Evolutionary conservation across 2,797 vertebrate genomes (phyloP).

Genomic region (Buceros bicornis): DNA sequence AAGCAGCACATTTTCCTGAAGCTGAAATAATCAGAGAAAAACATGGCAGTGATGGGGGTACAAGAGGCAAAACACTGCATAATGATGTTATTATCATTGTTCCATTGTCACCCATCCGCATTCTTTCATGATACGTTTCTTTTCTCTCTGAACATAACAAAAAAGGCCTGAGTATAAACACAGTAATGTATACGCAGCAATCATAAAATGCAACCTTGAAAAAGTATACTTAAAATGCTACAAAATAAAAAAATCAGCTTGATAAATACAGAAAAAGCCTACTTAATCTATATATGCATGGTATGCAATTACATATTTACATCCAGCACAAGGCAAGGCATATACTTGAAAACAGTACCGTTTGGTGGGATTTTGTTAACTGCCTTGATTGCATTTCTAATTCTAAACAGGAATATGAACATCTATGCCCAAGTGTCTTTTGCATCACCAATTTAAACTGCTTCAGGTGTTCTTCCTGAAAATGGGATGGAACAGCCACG

Average conservation of each 20-base stretch:
- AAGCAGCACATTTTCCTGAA: slow-evolving; percentile 71
- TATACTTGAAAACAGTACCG: slow-evolving; percentile 47
- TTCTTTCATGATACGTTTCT: slow-evolving; percentile 40
- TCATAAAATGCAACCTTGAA: not conserved
- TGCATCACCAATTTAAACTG: slow-evolving; percentile 42
- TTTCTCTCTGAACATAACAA: slow-evolving; percentile 55
- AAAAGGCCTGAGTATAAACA: slow-evolving; percentile 38
- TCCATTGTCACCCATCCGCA: slow-evolving; percentile 67
- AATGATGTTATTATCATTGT: slow-evolving; percentile 66
- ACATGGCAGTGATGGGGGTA: slow-evolving; percentile 70
- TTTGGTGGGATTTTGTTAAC: slow-evolving; percentile 45
- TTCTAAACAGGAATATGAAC: slow-evolving; percentile 50
- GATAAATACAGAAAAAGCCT: slow-evolving; percentile 32
- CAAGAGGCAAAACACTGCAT: slow-evolving; percentile 69
- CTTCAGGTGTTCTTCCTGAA: slow-evolving; percentile 33
- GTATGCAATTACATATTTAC: slow-evolving; percentile 44
- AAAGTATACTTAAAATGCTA: slow-evolving; percentile 2
- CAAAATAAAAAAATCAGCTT: not conserved
- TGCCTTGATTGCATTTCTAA: slow-evolving; percentile 68
- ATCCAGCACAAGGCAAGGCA: slow-evolving; percentile 32
- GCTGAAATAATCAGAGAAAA: slow-evolving; percentile 77
- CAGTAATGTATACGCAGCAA: slow-evolving; percentile 18
- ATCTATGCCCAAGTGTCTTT: slow-evolving; percentile 33
- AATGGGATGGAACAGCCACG: not conserved
- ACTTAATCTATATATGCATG: slow-evolving; percentile 41